Evolutionary conservation across 2,888 invertebrate species (phyloP).

Genomic region (Spilosoma lubricipeda): DNA sequence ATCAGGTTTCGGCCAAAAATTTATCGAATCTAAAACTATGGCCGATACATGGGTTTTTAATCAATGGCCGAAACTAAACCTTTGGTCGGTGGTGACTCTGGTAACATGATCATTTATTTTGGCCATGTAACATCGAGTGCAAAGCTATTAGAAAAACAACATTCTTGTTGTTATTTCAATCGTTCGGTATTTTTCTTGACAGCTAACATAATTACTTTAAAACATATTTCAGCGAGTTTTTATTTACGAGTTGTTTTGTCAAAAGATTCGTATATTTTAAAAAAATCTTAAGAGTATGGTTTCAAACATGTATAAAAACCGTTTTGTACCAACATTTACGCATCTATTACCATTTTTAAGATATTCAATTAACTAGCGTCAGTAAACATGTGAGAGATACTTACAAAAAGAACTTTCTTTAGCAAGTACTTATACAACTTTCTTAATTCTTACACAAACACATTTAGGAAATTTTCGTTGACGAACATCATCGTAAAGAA

Average conservation of each 20-base stretch:
- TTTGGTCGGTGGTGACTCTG: background rate
- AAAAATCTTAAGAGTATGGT: slow-evolving; percentile 15
- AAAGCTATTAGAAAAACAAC: slow-evolving; percentile 23
- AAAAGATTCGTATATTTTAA: background rate
- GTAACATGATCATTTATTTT: slow-evolving; percentile 1
- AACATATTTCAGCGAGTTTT: slow-evolving; percentile 3
- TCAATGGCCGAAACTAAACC: background rate
- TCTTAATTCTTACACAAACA: slow-evolving; percentile 62
- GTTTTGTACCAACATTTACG: background rate
- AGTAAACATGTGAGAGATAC: slow-evolving; percentile 26
- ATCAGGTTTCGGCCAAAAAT: background rate
- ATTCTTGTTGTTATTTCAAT: slow-evolving; percentile 16
- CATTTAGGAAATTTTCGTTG: slow-evolving; percentile 39
- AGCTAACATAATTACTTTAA: slow-evolving; percentile 1
- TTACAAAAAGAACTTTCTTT: slow-evolving; percentile 37
- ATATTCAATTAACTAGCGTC: slow-evolving; percentile 17
- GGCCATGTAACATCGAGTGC: slow-evolving; percentile 23
- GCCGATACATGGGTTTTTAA: too few species aligned
- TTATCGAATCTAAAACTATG: background rate
- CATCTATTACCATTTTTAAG: slow-evolving; percentile 14
- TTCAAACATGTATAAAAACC: background rate
- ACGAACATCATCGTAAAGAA: slow-evolving; percentile 45
- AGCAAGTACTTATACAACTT: slow-evolving; percentile 49
- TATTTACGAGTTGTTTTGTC: background rate
- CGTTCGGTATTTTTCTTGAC: slow-evolving; percentile 11